These are phyloP conservation scores for Hypotaenidia philippensis DNA, from an alignment of 2,797 vertebrate species.

Conservation along the genomic window DNA sequence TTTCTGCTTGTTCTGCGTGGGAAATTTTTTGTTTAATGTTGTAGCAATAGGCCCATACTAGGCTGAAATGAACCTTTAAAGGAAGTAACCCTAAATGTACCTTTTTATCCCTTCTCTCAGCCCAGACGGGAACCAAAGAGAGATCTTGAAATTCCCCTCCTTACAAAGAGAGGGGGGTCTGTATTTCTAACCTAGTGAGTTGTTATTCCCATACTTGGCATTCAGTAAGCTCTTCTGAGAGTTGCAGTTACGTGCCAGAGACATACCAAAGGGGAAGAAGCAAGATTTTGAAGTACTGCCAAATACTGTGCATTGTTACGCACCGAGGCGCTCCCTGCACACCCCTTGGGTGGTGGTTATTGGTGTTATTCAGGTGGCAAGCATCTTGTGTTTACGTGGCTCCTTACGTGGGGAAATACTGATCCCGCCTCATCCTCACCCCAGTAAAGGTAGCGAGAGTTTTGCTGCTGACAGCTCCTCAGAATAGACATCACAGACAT, in stretches of 20 bases:
- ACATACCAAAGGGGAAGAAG: constrained; percentile 18
- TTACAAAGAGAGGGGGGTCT: constrained; percentile 13
- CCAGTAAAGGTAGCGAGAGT: neutral
- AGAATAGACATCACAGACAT: fast-evolving
- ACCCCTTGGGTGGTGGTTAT: neutral
- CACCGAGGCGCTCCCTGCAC: neutral
- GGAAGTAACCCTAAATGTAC: neutral
- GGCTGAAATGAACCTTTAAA: constrained; percentile 18
- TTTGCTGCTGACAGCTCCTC: neutral
- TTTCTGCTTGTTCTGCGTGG: neutral
- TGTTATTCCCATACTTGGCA: constrained; percentile 37
- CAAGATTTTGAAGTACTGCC: constrained; percentile 28
- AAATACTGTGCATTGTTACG: neutral
- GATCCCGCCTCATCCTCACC: neutral
- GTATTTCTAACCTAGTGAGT: neutral
- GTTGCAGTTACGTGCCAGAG: constrained; percentile 18
- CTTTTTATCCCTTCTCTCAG: neutral
- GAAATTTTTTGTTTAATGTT: constrained; percentile 16
- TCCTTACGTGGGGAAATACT: neutral
- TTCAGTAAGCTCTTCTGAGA: neutral
- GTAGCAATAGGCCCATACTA: neutral
- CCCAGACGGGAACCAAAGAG: neutral
- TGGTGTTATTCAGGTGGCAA: neutral
- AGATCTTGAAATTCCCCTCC: neutral
- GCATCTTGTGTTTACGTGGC: neutral